phyloP scores from a whole-genome alignment of 1,140 invertebrate species.

The Drosophila nasuta region DNA sequence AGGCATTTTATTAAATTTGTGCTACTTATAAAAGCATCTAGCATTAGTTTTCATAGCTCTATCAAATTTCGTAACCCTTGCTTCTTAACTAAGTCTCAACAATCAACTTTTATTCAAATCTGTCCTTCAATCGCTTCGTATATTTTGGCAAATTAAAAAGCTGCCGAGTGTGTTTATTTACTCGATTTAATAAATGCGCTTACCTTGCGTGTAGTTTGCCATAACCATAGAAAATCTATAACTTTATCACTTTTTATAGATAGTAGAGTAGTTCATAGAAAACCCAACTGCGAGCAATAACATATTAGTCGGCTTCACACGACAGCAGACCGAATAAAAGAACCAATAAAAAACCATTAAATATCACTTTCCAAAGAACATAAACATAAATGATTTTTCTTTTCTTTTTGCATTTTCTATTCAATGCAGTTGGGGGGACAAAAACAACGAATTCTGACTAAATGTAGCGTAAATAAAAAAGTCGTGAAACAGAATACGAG shows the following conservation, averaged over 20 bases:
- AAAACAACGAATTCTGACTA: conserved; percentile 39
- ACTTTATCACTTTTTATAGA: conserved; percentile 22
- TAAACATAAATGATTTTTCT: conserved; percentile 39
- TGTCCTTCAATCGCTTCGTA: too few species aligned
- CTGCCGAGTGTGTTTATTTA: too few species aligned
- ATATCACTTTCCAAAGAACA: conserved; percentile 58
- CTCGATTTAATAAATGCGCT: neutral
- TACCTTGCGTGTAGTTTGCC: conserved; percentile 8
- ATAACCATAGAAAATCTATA: conserved; percentile 16
- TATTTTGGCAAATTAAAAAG: too few species aligned
- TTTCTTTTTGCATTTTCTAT: conserved; percentile 38
- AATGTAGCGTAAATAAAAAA: conserved; percentile 76
- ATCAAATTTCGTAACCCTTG: too few species aligned
- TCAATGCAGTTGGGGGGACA: conserved; percentile 18
- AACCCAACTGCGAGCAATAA: conserved; percentile 53
- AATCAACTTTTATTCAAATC: too few species aligned
- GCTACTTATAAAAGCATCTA: too few species aligned
- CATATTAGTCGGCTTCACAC: conserved; percentile 50
- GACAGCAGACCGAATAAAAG: conserved; percentile 29
- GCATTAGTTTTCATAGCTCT: too few species aligned
- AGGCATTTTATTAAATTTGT: too few species aligned
- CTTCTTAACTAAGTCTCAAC: too few species aligned
- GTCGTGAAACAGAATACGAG: conserved; percentile 17
- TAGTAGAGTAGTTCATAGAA: neutral
- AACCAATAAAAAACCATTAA: conserved; percentile 71